Evolutionary conservation across 2,113 vertebrate genomes (phyloP).

Genomic region (Xiphophorus maculatus): DNA sequence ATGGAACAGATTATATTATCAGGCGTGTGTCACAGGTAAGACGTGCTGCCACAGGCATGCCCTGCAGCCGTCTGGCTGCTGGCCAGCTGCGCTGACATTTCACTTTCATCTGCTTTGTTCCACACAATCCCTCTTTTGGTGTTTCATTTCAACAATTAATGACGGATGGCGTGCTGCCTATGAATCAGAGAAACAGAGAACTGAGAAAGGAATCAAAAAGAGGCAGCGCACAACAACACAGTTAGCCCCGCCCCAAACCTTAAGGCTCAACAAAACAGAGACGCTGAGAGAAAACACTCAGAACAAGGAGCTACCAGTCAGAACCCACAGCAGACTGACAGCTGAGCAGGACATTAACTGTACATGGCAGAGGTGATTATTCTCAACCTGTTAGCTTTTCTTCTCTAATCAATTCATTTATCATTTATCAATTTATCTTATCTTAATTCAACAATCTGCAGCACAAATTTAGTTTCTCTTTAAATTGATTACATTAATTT

Average conservation of each 20-base stretch:
- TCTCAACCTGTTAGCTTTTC: background rate
- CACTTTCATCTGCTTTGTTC: background rate
- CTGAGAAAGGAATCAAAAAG: slow-evolving; percentile 18
- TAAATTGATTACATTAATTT: no score
- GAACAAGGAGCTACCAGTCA: slow-evolving; percentile 15
- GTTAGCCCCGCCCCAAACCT: slow-evolving; percentile 37
- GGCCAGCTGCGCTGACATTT: slow-evolving; percentile 29
- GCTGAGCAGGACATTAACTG: slow-evolving; percentile 45
- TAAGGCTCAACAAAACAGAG: slow-evolving; percentile 17
- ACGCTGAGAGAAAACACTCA: slow-evolving; percentile 21
- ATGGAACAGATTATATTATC: background rate
- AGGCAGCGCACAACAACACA: background rate
- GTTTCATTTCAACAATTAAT: background rate
- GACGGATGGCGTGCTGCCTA: background rate
- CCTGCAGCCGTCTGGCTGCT: slow-evolving; percentile 15
- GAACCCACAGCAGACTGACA: slow-evolving; percentile 9
- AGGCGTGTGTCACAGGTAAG: slow-evolving; percentile 30
- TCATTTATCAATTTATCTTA: no score
- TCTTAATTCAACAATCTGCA: background rate
- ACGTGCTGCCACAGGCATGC: slow-evolving; percentile 20
- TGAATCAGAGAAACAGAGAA: background rate
- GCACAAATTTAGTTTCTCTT: no score
- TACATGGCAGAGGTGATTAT: slow-evolving; percentile 82
- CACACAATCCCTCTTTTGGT: background rate
- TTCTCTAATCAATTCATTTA: background rate